Percentiles rank a stretch among this genome's conserved stretches.
These are phyloP conservation scores for Julus scanicus DNA, from an alignment of 2,888 invertebrate species.

Conservation along the genomic window DNA sequence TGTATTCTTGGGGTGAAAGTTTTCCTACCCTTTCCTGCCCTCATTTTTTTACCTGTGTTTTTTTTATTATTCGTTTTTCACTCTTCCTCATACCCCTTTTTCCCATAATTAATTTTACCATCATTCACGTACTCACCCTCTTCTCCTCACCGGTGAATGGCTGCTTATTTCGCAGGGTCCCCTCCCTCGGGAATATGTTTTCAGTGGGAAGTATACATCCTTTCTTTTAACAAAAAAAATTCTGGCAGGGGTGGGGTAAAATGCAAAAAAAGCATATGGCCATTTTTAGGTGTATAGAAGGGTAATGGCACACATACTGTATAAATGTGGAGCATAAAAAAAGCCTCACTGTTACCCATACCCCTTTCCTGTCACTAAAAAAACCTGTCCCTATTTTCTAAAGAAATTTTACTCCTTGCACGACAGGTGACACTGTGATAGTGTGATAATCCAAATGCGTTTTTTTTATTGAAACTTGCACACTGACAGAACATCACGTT, in stretches of 20 bases:
- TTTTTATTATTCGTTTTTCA: neutral
- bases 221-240: slow-evolving; percentile 13
- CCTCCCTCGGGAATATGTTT: neutral
- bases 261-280: slow-evolving; percentile 18
- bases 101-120: slow-evolving; percentile 28
- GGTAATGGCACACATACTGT: neutral
- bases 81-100: slow-evolving; percentile 30
- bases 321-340: neutral
- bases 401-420: neutral
- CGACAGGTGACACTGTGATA: neutral
- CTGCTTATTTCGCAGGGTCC: neutral
- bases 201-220: neutral
- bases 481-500: neutral
- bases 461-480: neutral
- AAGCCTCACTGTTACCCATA: neutral
- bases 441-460: neutral
- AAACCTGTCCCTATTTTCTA: neutral
- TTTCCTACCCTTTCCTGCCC: slow-evolving; percentile 39
- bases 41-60: slow-evolving; percentile 39
- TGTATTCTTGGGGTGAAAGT: slow-evolving; percentile 23
- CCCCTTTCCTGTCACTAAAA: neutral
- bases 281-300: slow-evolving; percentile 12
- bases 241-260: neutral
- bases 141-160: neutral
- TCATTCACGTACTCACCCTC: neutral